Evolutionary conservation across 2,113 vertebrate species (phyloP).

Genomic region (Genyomyrus donnyi): DNA sequence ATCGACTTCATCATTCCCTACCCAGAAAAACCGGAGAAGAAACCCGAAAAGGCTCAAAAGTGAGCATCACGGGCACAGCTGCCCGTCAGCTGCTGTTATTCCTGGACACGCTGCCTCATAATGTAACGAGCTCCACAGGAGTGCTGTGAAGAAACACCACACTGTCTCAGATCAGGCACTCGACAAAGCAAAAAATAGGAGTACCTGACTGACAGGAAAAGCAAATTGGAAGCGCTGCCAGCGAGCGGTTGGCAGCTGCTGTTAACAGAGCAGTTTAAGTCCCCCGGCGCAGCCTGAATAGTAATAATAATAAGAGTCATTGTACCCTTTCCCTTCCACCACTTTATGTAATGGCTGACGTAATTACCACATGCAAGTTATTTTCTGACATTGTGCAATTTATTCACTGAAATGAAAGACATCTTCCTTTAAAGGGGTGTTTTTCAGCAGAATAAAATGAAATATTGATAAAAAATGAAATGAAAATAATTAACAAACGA

Average conservation of each 20-base stretch:
- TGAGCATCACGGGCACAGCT: conserved; percentile 52
- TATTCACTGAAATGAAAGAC: neutral
- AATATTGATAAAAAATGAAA: neutral
- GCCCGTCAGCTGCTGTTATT: neutral
- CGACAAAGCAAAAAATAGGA: neutral
- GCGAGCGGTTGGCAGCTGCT: neutral
- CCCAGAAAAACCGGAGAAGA: conserved; percentile 82
- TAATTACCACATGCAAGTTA: neutral
- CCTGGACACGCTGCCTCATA: neutral
- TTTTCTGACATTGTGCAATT: conserved; percentile 5
- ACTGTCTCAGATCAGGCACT: neutral
- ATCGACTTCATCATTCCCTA: conserved; percentile 83
- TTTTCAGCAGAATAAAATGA: neutral
- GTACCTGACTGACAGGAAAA: neutral
- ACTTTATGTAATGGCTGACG: conserved; percentile 9
- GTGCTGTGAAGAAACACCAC: neutral
- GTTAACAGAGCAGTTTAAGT: conserved; percentile 21
- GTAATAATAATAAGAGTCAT: conserved; percentile 3
- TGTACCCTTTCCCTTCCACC: neutral
- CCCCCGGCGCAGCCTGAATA: conserved; percentile 6
- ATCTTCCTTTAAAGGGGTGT: neutral
- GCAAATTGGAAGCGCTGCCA: neutral
- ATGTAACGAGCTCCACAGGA: neutral
- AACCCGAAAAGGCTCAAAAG: conserved; percentile 79
- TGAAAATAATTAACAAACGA: neutral